Evolutionary conservation across 2,888 invertebrate genomes (phyloP), one percentile per base, ranked within the genome.

Genomic region (Dendrolimus pini): DNA sequence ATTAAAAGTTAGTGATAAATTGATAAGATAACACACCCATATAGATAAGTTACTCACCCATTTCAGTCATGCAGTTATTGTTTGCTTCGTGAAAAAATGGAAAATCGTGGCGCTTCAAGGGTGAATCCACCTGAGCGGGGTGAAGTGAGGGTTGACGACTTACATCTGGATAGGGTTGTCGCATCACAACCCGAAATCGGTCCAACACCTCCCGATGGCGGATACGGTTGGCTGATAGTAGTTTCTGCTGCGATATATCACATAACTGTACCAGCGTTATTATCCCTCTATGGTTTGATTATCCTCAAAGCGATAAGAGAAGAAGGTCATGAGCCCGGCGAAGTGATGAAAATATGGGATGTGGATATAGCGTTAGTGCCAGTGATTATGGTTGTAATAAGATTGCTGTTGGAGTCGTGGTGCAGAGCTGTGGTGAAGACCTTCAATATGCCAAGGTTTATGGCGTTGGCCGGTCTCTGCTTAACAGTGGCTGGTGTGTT

Each of bases 141-240:
- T 61, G 79, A 77, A 63, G 75, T 62, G 58, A 72, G 77, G 56
- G 78, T 77, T 53, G 85, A 85, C 61, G 87, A 87, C 58, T 72
- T 91, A 13, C 85, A 85, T 68, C 78, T 94, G 64, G 94, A 94
- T 69, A 86, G 92, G 58, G 88, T 94, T 7, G 85, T 94, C 58
- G 89, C 93, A 55, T 93, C 94, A 30, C 92, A 93, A 64, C 93
- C 94, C 1, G 94, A 94, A 77, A 86, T 94, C 56, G 94, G 94
- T 0, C 94, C 94, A 0, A 92, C 91, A 12, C 90, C 93, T 55
- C 93, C 94, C 1, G 94, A 94, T 69, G 94, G 94, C 0, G 93
- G 94, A 2, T 94, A 93, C 69, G 94, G 94, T 0, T 94, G 94
- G 94, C 70, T 94, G 55, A 91, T 94, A 65, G 90, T 94, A 56